Percentiles rank a stretch among this genome's conserved stretches.
Evolutionary conservation across 1,140 invertebrate species (phyloP).

Genomic region (Drosophila saltans): DNA sequence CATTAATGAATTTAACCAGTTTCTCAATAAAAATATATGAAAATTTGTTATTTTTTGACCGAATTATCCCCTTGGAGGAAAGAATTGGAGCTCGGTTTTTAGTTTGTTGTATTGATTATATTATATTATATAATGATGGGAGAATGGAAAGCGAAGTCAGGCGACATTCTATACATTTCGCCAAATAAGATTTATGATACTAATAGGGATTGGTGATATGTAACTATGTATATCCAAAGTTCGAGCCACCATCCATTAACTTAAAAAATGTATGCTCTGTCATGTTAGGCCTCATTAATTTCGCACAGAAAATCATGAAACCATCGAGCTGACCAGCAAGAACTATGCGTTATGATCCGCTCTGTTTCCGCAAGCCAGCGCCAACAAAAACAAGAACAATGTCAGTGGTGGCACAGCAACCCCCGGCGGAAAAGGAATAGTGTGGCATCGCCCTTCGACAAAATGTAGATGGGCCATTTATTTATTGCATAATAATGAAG

Average conservation of each 20-base stretch:
- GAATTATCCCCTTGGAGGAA: too few species aligned
- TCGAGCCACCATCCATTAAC: background rate
- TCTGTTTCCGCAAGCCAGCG: conserved; percentile 57
- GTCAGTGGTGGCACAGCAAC: conserved; percentile 29
- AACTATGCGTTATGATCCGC: conserved; percentile 33
- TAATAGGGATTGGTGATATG: background rate
- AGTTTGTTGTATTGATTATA: too few species aligned
- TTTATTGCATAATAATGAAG: conserved; percentile 83
- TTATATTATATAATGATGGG: background rate
- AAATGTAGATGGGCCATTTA: conserved; percentile 63
- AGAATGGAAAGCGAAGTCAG: background rate
- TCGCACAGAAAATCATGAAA: conserved; percentile 33
- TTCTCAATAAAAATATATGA: too few species aligned
- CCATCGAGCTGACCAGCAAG: conserved; percentile 39
- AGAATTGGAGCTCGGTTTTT: too few species aligned
- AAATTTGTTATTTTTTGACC: too few species aligned
- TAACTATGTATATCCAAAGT: background rate
- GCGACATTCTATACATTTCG: background rate
- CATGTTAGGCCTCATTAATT: conserved; percentile 72
- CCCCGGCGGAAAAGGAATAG: conserved; percentile 26
- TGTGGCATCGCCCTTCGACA: conserved; percentile 30
- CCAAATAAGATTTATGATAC: conserved; percentile 9
- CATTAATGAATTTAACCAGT: too few species aligned
- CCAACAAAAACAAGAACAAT: conserved; percentile 13
- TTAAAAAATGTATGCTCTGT: conserved; percentile 39